Percentiles rank a stretch among this genome's conserved stretches.
phyloP scores from a whole-genome alignment of 2,888 invertebrate genomes.

The Cremastobaeus sp. region DNA sequence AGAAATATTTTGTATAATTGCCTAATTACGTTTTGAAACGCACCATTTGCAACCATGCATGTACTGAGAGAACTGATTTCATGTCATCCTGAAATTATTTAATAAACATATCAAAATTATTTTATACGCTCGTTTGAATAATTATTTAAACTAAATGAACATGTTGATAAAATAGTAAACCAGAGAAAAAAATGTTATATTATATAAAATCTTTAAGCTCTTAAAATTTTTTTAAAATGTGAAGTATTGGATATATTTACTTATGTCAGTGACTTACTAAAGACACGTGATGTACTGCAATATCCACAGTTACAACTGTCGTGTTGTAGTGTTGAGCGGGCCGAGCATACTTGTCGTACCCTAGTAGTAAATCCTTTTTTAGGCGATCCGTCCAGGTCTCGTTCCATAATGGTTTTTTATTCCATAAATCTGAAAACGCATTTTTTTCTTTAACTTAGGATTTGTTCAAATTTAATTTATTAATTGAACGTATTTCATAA shows the following conservation, averaged over 20 bases:
- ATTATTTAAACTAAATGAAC: too few species aligned
- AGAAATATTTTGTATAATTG: constrained; percentile 4
- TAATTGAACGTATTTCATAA: neutral
- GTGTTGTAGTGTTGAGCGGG: constrained; percentile 80
- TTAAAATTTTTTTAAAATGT: too few species aligned
- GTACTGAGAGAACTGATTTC: constrained; percentile 58
- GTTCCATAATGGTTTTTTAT: constrained; percentile 80
- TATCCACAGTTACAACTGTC: constrained; percentile 80
- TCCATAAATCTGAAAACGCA: constrained; percentile 75
- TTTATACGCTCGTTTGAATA: too few species aligned
- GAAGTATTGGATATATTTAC: neutral
- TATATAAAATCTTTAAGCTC: too few species aligned
- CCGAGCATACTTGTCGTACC: constrained; percentile 81
- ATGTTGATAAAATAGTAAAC: too few species aligned
- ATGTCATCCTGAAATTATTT: constrained; percentile 57
- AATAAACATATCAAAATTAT: too few species aligned
- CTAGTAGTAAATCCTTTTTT: constrained; percentile 81
- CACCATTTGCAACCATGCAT: constrained; percentile 60
- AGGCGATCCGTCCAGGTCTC: constrained; percentile 80
- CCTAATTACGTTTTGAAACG: constrained; percentile 7
- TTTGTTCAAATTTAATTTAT: neutral
- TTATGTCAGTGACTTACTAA: constrained; percentile 71
- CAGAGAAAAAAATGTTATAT: too few species aligned
- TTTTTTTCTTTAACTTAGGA: neutral
- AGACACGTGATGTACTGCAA: constrained; percentile 83